Evolutionary conservation across 2,888 invertebrate genomes (phyloP).

Genomic region (Polietes domitor): DNA sequence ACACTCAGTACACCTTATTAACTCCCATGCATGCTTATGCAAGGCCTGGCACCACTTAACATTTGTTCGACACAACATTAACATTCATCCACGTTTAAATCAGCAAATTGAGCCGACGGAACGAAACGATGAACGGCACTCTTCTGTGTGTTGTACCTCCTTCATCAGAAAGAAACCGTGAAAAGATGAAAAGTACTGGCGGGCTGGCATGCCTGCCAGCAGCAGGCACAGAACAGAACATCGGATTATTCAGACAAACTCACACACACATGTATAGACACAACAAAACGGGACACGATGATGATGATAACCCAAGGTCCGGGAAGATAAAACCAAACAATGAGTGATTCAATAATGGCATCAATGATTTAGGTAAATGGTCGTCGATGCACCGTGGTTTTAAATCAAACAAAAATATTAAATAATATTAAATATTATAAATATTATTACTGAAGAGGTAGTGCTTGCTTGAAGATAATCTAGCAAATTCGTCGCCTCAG

Average conservation of each 20-base stretch:
- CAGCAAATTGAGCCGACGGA: neutral
- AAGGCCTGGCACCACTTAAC: neutral
- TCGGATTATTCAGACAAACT: no score
- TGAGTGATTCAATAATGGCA: neutral
- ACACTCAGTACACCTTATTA: neutral
- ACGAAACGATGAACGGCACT: neutral
- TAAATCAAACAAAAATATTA: neutral
- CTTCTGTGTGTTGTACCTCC: no score
- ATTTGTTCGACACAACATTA: constrained; percentile 1
- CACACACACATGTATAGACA: no score
- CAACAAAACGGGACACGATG: neutral
- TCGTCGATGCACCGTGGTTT: neutral
- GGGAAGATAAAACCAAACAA: neutral
- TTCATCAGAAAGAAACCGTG: no score
- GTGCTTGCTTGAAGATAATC: no score
- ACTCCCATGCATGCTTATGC: neutral
- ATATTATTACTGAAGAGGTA: no score
- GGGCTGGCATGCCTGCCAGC: no score
- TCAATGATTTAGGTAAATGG: neutral
- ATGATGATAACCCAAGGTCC: neutral
- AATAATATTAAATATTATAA: no score
- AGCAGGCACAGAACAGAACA: no score
- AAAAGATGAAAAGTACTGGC: no score
- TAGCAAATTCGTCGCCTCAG: no score
- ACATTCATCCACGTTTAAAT: neutral